Percentiles rank a stretch among this genome's conserved stretches.
Conservation (phyloP, 2,113 vertebrate genomes). For the Anguilla japonica region DNA sequence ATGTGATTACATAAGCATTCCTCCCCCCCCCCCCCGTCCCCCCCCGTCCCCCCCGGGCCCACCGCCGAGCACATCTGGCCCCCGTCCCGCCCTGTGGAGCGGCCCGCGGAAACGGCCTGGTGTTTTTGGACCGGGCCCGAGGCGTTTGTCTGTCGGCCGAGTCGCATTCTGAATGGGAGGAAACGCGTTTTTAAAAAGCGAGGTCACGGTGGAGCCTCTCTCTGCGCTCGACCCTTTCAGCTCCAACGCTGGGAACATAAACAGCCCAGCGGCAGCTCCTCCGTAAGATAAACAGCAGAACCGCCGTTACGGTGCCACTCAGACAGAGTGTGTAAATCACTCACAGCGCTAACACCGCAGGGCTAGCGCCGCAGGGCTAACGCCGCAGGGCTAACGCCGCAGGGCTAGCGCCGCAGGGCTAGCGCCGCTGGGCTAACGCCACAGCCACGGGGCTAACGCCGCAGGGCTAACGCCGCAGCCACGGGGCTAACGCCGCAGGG, state of each 20-base stretch:
- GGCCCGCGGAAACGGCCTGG: constrained; percentile 71
- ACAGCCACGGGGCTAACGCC: too few relatives aligned
- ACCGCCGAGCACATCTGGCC: constrained; percentile 77
- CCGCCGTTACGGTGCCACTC: background rate
- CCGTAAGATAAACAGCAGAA: background rate
- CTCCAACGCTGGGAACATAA: background rate
- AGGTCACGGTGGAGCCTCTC: background rate
- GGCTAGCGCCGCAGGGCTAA: too few relatives aligned
- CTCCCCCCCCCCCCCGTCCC: background rate
- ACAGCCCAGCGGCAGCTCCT: background rate
- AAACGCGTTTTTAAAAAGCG: constrained; percentile 32
- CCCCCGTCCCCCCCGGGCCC: background rate
- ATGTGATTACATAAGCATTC: constrained; percentile 7
- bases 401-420: too few relatives aligned
- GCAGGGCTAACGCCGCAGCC: too few relatives aligned
- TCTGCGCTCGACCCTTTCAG: background rate
- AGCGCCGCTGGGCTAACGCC: too few relatives aligned
- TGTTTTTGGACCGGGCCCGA: constrained; percentile 64
- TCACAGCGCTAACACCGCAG: background rate
- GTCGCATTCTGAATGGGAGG: constrained; percentile 39
- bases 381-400: too few relatives aligned
- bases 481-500: too few relatives aligned
- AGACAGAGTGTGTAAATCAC: background rate
- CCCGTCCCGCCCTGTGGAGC: constrained; percentile 71
- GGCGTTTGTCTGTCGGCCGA: constrained; percentile 69